phyloP scores from a whole-genome alignment of 1,140 invertebrate genomes.

The Teleopsis dalmanni region DNA sequence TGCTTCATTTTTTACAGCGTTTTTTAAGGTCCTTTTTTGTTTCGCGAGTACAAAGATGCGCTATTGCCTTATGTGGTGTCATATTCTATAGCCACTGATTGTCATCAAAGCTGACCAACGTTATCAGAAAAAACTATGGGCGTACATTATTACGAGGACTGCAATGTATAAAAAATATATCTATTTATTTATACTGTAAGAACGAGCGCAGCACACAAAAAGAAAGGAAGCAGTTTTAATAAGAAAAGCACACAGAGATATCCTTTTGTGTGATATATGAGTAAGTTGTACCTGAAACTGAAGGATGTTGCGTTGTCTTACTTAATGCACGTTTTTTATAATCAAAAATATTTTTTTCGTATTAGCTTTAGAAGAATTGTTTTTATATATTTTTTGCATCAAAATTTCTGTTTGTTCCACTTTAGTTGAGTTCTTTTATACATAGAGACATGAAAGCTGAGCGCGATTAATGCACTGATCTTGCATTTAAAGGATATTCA shows the following conservation, averaged over 20 bases:
- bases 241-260: slow-evolving; percentile 21
- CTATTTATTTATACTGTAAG: slow-evolving; percentile 23
- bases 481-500: too few species aligned
- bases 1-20: slow-evolving; percentile 1
- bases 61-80: slow-evolving; percentile 37
- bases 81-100: slow-evolving; percentile 22
- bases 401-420: too few species aligned
- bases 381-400: background rate
- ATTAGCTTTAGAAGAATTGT: background rate
- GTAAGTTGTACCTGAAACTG: slow-evolving; percentile 44
- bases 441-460: slow-evolving; percentile 18
- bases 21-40: background rate
- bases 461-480: too few species aligned
- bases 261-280: slow-evolving; percentile 45
- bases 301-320: too few species aligned
- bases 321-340: too few species aligned
- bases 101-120: slow-evolving; percentile 11
- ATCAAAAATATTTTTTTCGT: slow-evolving; percentile 17
- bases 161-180: background rate
- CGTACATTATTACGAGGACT: slow-evolving; percentile 19
- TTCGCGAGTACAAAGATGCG: too few species aligned
- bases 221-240: background rate
- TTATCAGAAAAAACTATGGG: slow-evolving; percentile 15
- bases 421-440: slow-evolving; percentile 37
- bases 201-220: slow-evolving; percentile 17